Evolutionary conservation across 92 coral and sea anemone genomes (phyloP), one percentile per base, ranked within the genome.

Genomic region (Montipora capitata): DNA sequence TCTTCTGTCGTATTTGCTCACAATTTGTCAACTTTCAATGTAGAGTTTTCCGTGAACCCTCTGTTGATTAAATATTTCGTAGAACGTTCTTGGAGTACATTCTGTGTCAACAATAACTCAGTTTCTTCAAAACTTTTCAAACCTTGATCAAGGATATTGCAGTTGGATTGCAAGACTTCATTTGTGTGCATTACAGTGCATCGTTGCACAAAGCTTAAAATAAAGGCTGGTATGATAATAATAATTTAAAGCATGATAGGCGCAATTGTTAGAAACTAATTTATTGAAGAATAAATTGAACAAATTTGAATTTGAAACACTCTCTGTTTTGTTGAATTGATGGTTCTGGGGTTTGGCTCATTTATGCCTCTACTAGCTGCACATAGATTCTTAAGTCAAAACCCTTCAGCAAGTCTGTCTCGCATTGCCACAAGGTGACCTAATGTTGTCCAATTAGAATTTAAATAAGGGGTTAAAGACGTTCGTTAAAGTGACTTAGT

Each of bases 261-360:
- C 65, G 64, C 64, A 83, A 85, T 62, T 85, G 82, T 85, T 76
- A 41, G 43, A 66, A 49, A 85, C 83, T 85, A 85, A 85, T 85
- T 85, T 85, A 85, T 85, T 85, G 89, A 85, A 40, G 52, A 83
- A 83, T 64, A 67, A 68, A 85, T 41, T 76, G 11, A 85, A 72
- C 72, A 17, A 52, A 72, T 76, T 85, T 85, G 76, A 65, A 85
- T 85, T 75, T 75, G 64, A 14, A 40, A 43, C 54, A 4, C 18
- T 18, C 9, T 58, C 10, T 75, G 65, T 84, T 62, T 48, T 17
- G 20, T 15, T 72, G 56, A 17, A 11, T 65, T 18, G 41, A 65
- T 38, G 27, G 2, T 20, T 38, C 0, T 20, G 42, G 12, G 12
- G 13, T 54, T 5, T 48, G 52, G 7, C 7, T 10, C 7, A 48